Percentiles rank a stretch among this genome's conserved stretches.
These are phyloP conservation scores for Hephaestus fuliginosus DNA, from an alignment of 2,797 vertebrate genomes.

Conservation along the genomic window DNA sequence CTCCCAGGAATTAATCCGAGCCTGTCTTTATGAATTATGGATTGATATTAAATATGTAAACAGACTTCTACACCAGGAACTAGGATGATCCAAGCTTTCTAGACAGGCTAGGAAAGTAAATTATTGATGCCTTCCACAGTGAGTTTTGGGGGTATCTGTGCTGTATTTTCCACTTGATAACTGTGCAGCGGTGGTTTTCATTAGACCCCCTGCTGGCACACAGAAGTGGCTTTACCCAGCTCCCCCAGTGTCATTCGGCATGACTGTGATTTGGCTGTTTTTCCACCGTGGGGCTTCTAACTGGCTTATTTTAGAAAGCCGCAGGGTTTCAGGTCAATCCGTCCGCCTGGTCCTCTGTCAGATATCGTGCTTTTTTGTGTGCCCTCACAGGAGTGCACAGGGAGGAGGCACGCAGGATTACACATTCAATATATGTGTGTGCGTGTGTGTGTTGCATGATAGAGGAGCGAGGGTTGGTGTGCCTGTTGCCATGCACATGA, in stretches of 20 bases:
- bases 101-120: slow-evolving; percentile 55
- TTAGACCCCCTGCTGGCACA: slow-evolving; percentile 31
- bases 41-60: slow-evolving; percentile 78
- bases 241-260: not conserved
- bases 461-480: not conserved
- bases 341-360: slow-evolving; percentile 24
- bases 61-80: slow-evolving; percentile 59
- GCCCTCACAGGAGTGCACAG: slow-evolving; percentile 15
- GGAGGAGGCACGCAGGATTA: slow-evolving; percentile 24
- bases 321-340: slow-evolving; percentile 50
- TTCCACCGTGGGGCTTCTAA: slow-evolving; percentile 31
- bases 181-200: slow-evolving; percentile 37
- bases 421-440: slow-evolving; percentile 1
- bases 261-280: slow-evolving; percentile 50
- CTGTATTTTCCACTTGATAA: slow-evolving; percentile 51
- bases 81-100: slow-evolving; percentile 55
- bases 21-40: slow-evolving; percentile 59
- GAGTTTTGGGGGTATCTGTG: slow-evolving; percentile 31
- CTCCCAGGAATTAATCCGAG: slow-evolving; percentile 53
- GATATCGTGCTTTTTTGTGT: slow-evolving; percentile 8
- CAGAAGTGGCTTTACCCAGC: slow-evolving; percentile 33
- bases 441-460: slow-evolving; percentile 7
- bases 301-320: slow-evolving; percentile 62
- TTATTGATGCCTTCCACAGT: slow-evolving; percentile 63
- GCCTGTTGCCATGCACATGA: not conserved